Conservation (phyloP, 2,888 invertebrate genomes). For the Drosophila basisetae region DNA sequence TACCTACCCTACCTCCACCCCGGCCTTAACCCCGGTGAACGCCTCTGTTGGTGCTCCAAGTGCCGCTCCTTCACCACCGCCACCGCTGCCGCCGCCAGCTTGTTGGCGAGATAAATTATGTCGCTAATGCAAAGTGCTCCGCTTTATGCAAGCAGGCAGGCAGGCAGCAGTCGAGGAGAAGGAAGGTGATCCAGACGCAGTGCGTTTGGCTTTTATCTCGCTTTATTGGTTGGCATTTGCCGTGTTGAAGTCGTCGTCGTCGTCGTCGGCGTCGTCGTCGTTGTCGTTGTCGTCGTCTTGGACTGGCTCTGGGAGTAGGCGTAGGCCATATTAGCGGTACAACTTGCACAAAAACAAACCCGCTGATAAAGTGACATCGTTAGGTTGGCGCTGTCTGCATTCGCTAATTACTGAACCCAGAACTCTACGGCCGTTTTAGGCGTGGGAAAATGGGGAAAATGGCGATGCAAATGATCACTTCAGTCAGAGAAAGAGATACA, state of each 20-base stretch:
- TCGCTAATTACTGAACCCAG: constrained; percentile 72
- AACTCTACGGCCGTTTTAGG: constrained; percentile 49
- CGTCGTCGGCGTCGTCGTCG: constrained; percentile 21
- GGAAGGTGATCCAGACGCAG: constrained; percentile 69
- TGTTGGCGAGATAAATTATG: constrained; percentile 85
- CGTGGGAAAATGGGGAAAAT: constrained; percentile 71
- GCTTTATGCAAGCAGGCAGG: constrained; percentile 73
- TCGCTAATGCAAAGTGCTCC: constrained; percentile 85
- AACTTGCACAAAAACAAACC: constrained; percentile 79
- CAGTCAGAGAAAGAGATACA: constrained; percentile 3
- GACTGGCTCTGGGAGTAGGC: constrained; percentile 81
- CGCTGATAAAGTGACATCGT: constrained; percentile 82
- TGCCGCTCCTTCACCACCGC: constrained; percentile 21
- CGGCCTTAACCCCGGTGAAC: constrained; percentile 10
- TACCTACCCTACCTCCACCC: constrained; percentile 7
- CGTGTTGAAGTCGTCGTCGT: constrained; percentile 51
- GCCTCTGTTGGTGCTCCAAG: constrained; percentile 22
- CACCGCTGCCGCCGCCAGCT: constrained; percentile 52
- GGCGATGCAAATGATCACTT: constrained; percentile 53
- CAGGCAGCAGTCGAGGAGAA: constrained; percentile 11
- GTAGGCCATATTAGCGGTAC: constrained; percentile 85
- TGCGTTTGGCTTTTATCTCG: constrained; percentile 76
- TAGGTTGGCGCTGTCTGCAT: constrained; percentile 80
- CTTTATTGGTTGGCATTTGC: constrained; percentile 67
- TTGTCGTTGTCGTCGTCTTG: constrained; percentile 29